These are phyloP conservation scores for Pseudomyrmex cubaensis DNA, from an alignment of 1,140 invertebrate genomes.

Conservation along the genomic window DNA sequence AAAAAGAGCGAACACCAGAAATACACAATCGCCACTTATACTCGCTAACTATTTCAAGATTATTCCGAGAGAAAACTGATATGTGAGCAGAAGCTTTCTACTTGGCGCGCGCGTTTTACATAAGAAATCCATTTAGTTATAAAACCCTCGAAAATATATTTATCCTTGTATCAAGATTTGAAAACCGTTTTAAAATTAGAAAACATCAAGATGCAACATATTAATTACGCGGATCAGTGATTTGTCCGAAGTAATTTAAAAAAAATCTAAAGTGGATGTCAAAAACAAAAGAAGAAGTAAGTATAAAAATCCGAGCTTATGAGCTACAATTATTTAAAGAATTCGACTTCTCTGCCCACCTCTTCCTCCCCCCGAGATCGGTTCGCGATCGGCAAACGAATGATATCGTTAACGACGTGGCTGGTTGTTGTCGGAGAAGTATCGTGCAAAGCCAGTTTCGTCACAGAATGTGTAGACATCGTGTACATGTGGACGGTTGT, in stretches of 20 bases:
- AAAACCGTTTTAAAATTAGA: too few relatives aligned
- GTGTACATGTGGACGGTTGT: slow-evolving; percentile 15
- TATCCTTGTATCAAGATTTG: not conserved
- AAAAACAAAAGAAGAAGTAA: not conserved
- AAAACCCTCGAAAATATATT: not conserved
- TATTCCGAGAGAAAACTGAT: slow-evolving; percentile 29
- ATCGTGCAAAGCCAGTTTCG: slow-evolving; percentile 36
- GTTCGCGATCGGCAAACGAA: not conserved
- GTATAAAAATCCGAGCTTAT: not conserved
- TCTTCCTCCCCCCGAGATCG: not conserved
- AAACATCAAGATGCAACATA: too few relatives aligned
- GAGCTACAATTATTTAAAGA: slow-evolving; percentile 21
- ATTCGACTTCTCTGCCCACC: not conserved
- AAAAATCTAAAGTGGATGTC: too few relatives aligned
- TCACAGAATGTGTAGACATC: slow-evolving; percentile 22
- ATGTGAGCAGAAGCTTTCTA: slow-evolving; percentile 10
- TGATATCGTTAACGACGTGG: slow-evolving; percentile 32
- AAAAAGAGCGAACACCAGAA: slow-evolving; percentile 20
- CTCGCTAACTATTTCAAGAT: slow-evolving; percentile 33
- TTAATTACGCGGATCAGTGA: not conserved
- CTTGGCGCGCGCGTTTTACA: not conserved
- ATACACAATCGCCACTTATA: slow-evolving; percentile 30
- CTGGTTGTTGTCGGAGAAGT: slow-evolving; percentile 24
- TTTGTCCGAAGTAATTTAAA: not conserved
- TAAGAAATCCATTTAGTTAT: not conserved